Percentiles rank a stretch among this genome's conserved stretches.
Evolutionary conservation across 2,888 invertebrate species (phyloP).

Genomic region (Ophioninae sp.): DNA sequence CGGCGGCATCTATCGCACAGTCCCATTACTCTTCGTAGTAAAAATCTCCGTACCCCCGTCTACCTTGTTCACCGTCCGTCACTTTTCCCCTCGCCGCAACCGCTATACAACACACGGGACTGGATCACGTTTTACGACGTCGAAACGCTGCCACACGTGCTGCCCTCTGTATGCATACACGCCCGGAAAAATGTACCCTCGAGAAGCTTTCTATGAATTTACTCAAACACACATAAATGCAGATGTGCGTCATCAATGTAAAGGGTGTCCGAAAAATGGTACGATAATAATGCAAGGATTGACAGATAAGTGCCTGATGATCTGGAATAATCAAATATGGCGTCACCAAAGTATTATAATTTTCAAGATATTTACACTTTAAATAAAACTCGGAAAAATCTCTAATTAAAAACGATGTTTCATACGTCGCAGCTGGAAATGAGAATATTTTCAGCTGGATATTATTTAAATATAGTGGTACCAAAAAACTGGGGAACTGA

Average conservation of each 20-base stretch:
- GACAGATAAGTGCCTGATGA: too few relatives aligned
- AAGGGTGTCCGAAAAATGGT: too few relatives aligned
- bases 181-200: slow-evolving; percentile 12
- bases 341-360: too few relatives aligned
- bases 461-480: too few relatives aligned
- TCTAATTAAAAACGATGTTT: too few relatives aligned
- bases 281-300: too few relatives aligned
- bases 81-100: background rate
- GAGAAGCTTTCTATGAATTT: slow-evolving; percentile 13
- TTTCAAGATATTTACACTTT: too few relatives aligned
- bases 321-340: too few relatives aligned
- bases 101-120: slow-evolving; percentile 16
- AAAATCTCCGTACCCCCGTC: slow-evolving; percentile 16
- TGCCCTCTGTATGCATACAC: slow-evolving; percentile 26
- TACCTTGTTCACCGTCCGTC: background rate
- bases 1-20: slow-evolving; percentile 54
- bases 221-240: slow-evolving; percentile 7
- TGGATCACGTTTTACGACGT: slow-evolving; percentile 46
- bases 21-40: slow-evolving; percentile 61
- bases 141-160: slow-evolving; percentile 52
- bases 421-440: too few relatives aligned
- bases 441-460: too few relatives aligned
- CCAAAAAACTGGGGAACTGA: too few relatives aligned
- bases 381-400: too few relatives aligned
- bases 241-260: background rate